A percentile compares a stretch with the other conserved stretches of the same genome.
These are phyloP conservation scores for Strigops habroptila DNA, from an alignment of 2,113 vertebrate species.

Conservation along the genomic window DNA sequence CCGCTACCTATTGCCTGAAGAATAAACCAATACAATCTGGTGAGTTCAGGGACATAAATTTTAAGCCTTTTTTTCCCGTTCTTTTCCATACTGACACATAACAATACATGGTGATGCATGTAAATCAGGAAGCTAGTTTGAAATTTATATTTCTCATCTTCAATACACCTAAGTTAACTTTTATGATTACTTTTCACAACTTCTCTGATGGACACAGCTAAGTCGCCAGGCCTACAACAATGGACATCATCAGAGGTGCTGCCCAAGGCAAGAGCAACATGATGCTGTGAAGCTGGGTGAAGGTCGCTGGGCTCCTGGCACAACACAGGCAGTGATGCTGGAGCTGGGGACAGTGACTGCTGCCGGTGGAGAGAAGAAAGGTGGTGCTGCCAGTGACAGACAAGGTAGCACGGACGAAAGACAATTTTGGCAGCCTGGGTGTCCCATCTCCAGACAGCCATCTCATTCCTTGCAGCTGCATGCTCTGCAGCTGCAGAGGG, in stretches of 20 bases:
- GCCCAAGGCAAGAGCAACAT: background rate
- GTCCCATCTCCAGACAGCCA: accelerated
- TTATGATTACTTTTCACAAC: background rate
- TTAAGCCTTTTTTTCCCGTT: background rate
- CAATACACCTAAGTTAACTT: background rate
- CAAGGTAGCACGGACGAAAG: background rate
- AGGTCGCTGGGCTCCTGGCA: accelerated
- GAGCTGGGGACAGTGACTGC: accelerated
- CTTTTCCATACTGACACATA: background rate
- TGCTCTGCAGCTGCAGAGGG: accelerated
- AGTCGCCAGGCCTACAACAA: background rate
- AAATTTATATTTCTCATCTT: background rate
- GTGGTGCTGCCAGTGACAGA: background rate
- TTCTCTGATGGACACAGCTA: background rate
- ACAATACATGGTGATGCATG: background rate
- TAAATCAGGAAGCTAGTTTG: background rate
- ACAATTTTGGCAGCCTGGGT: background rate
- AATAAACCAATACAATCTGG: background rate
- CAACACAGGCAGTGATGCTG: accelerated
- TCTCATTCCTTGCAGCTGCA: accelerated
- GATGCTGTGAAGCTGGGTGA: accelerated
- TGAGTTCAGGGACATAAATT: accelerated
- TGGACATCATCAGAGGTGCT: accelerated
- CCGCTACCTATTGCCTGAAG: background rate
- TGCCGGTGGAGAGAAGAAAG: background rate